A percentile compares a stretch with the other conserved stretches of the same genome.
Evolutionary conservation across 2,797 vertebrate genomes (phyloP).

Genomic region (Pseudochirops corinnae): DNA sequence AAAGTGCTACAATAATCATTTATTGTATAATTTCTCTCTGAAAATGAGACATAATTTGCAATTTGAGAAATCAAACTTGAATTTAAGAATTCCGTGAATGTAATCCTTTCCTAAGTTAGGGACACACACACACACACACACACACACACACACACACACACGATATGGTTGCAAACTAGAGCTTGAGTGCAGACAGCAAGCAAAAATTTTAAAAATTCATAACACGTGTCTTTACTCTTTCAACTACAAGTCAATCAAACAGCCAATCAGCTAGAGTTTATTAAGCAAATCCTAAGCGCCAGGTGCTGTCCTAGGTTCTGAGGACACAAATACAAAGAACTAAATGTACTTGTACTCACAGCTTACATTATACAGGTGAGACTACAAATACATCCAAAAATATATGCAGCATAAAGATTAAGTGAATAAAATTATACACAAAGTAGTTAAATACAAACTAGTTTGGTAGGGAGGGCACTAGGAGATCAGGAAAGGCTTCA

Average conservation of each 20-base stretch:
- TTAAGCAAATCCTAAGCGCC: neutral
- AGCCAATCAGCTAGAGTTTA: neutral
- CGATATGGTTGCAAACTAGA: neutral
- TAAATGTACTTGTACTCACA: neutral
- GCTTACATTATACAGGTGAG: neutral
- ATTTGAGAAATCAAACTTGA: neutral
- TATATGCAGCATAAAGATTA: neutral
- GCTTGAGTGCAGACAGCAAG: neutral
- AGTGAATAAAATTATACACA: neutral
- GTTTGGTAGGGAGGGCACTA: neutral
- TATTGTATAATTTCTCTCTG: neutral
- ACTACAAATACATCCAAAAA: neutral
- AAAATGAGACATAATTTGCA: neutral
- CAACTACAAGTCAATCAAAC: neutral
- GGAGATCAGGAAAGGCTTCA: neutral
- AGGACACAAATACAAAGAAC: neutral
- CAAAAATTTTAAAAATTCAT: neutral
- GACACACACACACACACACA: no score
- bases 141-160: neutral
- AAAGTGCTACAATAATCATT: neutral
- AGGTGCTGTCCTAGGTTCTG: neutral
- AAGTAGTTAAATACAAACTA: neutral
- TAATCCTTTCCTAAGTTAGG: neutral
- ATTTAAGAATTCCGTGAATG: neutral
- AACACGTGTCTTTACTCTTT: neutral